Evolutionary conservation across 2,113 vertebrate genomes (phyloP), one percentile per base, ranked within the genome.

Genomic region (Fulica atra): DNA sequence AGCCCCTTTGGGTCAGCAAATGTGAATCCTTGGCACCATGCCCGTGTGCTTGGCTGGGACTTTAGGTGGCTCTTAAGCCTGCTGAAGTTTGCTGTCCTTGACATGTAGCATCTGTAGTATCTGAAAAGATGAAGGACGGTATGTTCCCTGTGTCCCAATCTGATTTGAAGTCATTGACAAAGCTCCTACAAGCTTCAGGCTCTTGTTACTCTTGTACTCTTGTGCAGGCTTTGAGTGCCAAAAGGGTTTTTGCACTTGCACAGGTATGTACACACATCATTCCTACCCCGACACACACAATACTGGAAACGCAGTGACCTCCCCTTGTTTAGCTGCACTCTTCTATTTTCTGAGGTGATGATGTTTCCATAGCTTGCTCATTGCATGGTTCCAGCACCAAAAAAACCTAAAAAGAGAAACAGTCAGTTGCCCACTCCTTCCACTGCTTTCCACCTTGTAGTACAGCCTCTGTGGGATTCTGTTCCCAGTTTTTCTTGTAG

Each of bases 341-440:
- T 10, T 8, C 40, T 36, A 25, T 14, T 36, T 33, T 28, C 63
- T 9, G n/a, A n/a, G 33, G 36, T 8, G 19, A 13, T 44, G 66
- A 2, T 28, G 6, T 28, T 50, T 60, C 71, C 29, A 11, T 23
- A 16, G 8, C 42, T 78, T 54, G 26, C 44, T 92, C 25, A 10
- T 2, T 16, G 21, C 31, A 20, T 24, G n/a, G 2, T 56, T 70
- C 23, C 57, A 38, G 31, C 29, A 2, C 1, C 0, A 0, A 71
- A 91, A 89, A 36, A 7, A 7, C 44, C 31, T 23, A 10, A 46
- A 50, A 74, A 18, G 14, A 8, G 6, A 21, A 56, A 11, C 5
- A 9, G 4, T 4, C 17, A 9, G 9, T 3, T 64, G 9, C 20
- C 35, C 7, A 1, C 11, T 68, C 63, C 10, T 81, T 40, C 23